Conservation (phyloP, 2,888 invertebrate genomes). For the Aspidiotus rigidus region DNA sequence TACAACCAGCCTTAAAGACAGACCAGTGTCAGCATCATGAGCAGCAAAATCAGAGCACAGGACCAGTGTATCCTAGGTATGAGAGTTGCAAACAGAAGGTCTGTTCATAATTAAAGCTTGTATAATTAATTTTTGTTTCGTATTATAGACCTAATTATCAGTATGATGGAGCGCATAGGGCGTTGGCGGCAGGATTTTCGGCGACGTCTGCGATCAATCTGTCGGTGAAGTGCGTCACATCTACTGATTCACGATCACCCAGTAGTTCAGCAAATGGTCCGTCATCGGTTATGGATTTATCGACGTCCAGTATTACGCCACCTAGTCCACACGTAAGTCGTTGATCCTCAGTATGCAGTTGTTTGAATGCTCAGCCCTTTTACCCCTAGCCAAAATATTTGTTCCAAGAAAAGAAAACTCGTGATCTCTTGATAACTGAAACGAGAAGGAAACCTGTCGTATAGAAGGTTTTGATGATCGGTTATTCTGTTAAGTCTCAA, state of each 20-base stretch:
- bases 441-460: too few relatives aligned
- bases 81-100: neutral
- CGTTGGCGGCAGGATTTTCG: slow-evolving; percentile 37
- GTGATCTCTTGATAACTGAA: too few relatives aligned
- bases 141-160: slow-evolving; percentile 65
- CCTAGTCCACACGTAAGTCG: slow-evolving; percentile 68
- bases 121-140: slow-evolving; percentile 15
- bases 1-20: slow-evolving; percentile 42
- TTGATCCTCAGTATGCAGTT: neutral
- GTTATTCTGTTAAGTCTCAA: too few relatives aligned
- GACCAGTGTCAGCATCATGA: slow-evolving; percentile 44
- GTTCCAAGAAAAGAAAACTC: too few relatives aligned
- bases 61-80: slow-evolving; percentile 63
- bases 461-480: too few relatives aligned
- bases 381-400: too few relatives aligned
- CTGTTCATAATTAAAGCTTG: neutral
- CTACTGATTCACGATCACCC: slow-evolving; percentile 36
- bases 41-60: slow-evolving; percentile 21
- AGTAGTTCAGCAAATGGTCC: slow-evolving; percentile 34
- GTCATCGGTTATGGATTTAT: slow-evolving; percentile 63
- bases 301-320: slow-evolving; percentile 73
- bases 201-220: slow-evolving; percentile 58
- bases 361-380: neutral
- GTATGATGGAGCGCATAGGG: slow-evolving; percentile 50
- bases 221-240: slow-evolving; percentile 71